phyloP scores from a whole-genome alignment of 2,797 vertebrate genomes.

The Sebastes kiyomatsui region DNA sequence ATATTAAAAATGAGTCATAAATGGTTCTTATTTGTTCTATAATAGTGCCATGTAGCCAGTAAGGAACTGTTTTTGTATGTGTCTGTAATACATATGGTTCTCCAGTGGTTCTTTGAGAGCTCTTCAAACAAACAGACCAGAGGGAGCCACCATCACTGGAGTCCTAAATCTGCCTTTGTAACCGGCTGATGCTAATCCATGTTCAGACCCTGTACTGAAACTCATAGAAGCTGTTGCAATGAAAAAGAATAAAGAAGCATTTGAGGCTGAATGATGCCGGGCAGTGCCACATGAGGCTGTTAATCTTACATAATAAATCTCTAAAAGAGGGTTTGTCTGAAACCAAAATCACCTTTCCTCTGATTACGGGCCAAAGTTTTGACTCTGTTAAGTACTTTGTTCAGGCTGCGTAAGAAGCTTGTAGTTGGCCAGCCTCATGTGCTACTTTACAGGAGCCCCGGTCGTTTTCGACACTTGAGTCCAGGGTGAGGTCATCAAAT shows the following conservation, averaged over 20 bases:
- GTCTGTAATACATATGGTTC: constrained; percentile 9
- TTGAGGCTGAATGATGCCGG: neutral
- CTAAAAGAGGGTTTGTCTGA: neutral
- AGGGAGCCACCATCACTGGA: neutral
- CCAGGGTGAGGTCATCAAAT: neutral
- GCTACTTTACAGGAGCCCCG: neutral
- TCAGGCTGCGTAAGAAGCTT: neutral
- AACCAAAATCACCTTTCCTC: neutral
- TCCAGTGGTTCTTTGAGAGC: constrained; percentile 1
- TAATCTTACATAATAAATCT: constrained; percentile 15
- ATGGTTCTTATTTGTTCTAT: constrained; percentile 4
- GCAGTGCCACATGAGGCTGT: neutral
- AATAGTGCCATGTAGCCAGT: neutral
- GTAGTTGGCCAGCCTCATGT: neutral
- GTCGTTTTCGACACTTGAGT: neutral
- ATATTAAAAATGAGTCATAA: constrained; percentile 4
- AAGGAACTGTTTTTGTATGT: neutral
- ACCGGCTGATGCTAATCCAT: constrained; percentile 21
- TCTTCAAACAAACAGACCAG: constrained; percentile 25
- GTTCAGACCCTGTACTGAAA: neutral
- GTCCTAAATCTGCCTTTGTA: constrained; percentile 22
- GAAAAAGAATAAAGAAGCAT: neutral
- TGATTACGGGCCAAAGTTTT: constrained; percentile 1
- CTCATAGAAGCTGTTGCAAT: neutral
- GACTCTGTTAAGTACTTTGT: neutral